Conservation (phyloP, 1,140 invertebrate genomes). For the Mizuhopecten yessoensis region DNA sequence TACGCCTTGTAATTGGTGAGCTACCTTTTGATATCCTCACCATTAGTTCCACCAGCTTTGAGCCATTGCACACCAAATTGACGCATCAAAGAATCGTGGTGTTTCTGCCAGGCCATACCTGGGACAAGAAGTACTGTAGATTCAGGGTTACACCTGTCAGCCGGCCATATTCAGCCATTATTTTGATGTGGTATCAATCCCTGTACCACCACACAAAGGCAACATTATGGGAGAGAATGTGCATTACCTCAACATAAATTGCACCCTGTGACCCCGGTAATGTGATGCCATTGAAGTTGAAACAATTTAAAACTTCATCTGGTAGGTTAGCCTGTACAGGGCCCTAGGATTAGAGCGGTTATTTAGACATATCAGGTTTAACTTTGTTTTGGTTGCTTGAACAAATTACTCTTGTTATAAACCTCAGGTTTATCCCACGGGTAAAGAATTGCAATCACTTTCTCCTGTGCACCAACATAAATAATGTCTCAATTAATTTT, state of each 20-base stretch:
- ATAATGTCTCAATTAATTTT: no score
- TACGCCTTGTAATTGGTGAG: neutral
- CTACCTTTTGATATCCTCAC: neutral
- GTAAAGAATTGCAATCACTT: neutral
- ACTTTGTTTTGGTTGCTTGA: neutral
- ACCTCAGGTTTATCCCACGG: conserved; percentile 31
- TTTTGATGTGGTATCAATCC: neutral
- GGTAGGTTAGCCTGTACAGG: neutral
- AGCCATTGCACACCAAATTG: neutral
- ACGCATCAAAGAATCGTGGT: neutral
- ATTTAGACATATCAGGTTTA: neutral
- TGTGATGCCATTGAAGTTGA: conserved; percentile 32
- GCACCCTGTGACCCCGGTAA: conserved; percentile 5
- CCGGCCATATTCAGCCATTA: conserved; percentile 13
- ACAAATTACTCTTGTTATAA: neutral
- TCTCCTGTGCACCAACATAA: neutral
- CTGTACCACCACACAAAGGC: neutral
- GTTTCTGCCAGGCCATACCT: neutral
- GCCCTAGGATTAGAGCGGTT: neutral
- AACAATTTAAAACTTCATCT: conserved; percentile 35
- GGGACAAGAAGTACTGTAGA: neutral
- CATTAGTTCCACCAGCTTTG: neutral
- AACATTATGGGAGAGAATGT: neutral
- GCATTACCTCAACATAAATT: neutral
- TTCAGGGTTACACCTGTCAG: neutral